Evolutionary conservation across 2,888 invertebrate genomes (phyloP).

Genomic region (Sphaerophoria rueppellii): DNA sequence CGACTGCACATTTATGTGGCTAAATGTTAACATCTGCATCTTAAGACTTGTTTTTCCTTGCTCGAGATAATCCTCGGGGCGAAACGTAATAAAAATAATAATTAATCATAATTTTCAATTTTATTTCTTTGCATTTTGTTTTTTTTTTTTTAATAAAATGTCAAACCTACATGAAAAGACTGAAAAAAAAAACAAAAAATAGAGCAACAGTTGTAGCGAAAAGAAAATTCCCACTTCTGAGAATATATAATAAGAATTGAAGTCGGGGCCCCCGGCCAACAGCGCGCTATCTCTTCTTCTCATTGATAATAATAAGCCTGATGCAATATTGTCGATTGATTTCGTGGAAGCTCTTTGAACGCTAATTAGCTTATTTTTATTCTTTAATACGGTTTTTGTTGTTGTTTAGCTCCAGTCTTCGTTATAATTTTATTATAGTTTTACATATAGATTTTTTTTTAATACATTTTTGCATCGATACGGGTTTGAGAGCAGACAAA

Average conservation of each 20-base stretch:
- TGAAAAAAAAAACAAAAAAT: conserved; percentile 28
- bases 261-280: conserved; percentile 37
- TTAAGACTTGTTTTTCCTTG: neutral
- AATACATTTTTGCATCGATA: conserved; percentile 47
- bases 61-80: conserved; percentile 21
- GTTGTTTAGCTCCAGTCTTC: neutral
- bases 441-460: conserved; percentile 43
- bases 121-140: neutral
- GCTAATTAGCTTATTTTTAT: conserved; percentile 69
- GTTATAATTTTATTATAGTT: conserved; percentile 20
- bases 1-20: neutral
- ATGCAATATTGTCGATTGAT: conserved; percentile 67
- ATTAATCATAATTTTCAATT: conserved; percentile 35
- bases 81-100: conserved; percentile 34
- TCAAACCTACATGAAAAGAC: conserved; percentile 1
- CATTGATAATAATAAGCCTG: conserved; percentile 61
- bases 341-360: conserved; percentile 52
- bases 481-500: conserved; percentile 45
- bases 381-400: conserved; percentile 47
- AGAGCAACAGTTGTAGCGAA: conserved; percentile 62
- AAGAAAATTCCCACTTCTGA: conserved; percentile 53
- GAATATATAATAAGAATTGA: conserved; percentile 23
- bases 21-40: conserved; percentile 43
- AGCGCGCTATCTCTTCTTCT: conserved; percentile 48
- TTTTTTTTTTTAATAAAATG: neutral